These are phyloP conservation scores for Drosophila ironensis DNA, from an alignment of 1,140 invertebrate species.

Conservation along the genomic window DNA sequence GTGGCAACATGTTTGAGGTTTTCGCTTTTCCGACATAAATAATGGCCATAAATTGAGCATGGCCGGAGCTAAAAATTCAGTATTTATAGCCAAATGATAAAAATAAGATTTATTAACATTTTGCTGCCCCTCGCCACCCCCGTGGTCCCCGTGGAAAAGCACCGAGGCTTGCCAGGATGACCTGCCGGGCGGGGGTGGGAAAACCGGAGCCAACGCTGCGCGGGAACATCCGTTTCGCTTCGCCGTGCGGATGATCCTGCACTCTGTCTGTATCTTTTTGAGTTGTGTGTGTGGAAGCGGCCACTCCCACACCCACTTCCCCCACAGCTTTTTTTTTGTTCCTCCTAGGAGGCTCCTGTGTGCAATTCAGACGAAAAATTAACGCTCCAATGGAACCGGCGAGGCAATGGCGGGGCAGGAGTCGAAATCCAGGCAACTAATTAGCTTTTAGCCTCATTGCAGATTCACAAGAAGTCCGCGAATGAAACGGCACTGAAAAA, in stretches of 20 bases:
- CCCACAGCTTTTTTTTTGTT: not conserved
- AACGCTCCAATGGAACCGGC: constrained; percentile 29
- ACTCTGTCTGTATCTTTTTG: constrained; percentile 9
- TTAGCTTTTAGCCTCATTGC: constrained; percentile 65
- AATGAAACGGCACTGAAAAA: constrained; percentile 7
- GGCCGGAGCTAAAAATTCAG: constrained; percentile 82
- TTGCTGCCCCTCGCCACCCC: constrained; percentile 52
- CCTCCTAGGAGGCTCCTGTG: constrained; percentile 22
- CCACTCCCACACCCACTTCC: not conserved
- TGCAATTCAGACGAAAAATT: constrained; percentile 46
- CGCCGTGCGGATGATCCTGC: constrained; percentile 68
- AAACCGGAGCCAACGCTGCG: constrained; percentile 44
- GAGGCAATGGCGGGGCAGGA: not conserved
- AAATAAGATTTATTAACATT: constrained; percentile 82
- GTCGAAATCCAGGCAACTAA: constrained; percentile 54
- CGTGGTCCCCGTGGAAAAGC: constrained; percentile 12
- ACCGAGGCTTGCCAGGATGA: constrained; percentile 30
- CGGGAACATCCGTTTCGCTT: constrained; percentile 65
- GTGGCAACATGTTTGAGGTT: constrained; percentile 80
- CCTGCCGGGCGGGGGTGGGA: constrained; percentile 8
- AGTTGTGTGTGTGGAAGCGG: not conserved
- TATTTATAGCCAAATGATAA: constrained; percentile 82
- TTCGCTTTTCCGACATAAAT: constrained; percentile 82
- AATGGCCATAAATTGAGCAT: constrained; percentile 82
- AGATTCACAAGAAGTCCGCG: constrained; percentile 49